Evolutionary conservation across 2,113 vertebrate genomes (phyloP).

Genomic region (Piaya cayana): DNA sequence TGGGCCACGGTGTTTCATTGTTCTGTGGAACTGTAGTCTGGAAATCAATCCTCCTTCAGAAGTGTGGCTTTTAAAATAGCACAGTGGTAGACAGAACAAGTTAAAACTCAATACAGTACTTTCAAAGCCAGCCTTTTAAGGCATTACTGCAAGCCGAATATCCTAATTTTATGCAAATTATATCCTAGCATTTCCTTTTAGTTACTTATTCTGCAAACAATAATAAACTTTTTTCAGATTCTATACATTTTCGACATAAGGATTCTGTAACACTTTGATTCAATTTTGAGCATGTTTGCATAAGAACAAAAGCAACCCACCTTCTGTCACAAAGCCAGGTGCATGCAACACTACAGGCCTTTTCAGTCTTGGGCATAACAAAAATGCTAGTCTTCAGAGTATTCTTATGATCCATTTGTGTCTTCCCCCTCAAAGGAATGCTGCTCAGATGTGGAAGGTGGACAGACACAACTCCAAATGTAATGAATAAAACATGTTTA

Average conservation of each 20-base stretch:
- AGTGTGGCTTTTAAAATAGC: neutral
- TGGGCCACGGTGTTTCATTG: neutral
- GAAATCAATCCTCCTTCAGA: neutral
- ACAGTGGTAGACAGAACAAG: neutral
- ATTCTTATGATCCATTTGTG: neutral
- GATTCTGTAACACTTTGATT: neutral
- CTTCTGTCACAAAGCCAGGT: neutral
- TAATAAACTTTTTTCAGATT: neutral
- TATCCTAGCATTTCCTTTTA: neutral
- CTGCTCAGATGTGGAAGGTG: neutral
- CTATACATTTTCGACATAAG: neutral
- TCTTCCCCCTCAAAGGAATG: neutral
- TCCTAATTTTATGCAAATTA: neutral
- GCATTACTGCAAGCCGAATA: neutral
- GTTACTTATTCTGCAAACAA: neutral
- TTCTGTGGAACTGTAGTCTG: neutral
- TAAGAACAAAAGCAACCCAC: neutral
- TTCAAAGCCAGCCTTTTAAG: neutral
- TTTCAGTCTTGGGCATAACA: neutral
- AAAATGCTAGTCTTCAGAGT: neutral
- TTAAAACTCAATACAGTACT: neutral
- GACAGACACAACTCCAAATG: neutral
- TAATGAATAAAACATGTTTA: constrained; percentile 54
- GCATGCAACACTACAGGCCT: neutral
- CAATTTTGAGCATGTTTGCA: neutral